Evolutionary conservation across 2,797 vertebrate genomes (phyloP).

Genomic region (Euthynnus affinis): DNA sequence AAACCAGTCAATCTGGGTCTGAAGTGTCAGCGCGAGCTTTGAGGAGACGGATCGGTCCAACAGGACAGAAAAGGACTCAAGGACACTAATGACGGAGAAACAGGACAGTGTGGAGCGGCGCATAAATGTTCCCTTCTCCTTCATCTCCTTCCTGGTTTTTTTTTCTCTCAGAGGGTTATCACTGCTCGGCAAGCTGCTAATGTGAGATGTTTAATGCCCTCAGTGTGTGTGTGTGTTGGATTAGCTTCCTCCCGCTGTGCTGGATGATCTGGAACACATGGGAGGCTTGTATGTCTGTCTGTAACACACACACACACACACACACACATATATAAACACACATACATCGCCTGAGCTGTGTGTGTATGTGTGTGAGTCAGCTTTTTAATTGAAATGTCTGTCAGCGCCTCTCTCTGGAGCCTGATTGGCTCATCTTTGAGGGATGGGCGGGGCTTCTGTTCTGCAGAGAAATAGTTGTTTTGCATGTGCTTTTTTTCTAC

Average conservation of each 20-base stretch:
- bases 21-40: background rate
- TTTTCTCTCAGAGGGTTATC: constrained; percentile 57
- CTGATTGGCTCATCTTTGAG: constrained; percentile 26
- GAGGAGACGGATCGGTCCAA: background rate
- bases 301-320: constrained; percentile 25
- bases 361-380: constrained; percentile 22
- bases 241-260: constrained; percentile 67
- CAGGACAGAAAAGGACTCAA: background rate
- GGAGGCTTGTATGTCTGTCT: constrained; percentile 54
- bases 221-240: constrained; percentile 57
- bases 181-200: constrained; percentile 56
- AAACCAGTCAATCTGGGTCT: no score
- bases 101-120: background rate
- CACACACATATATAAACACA: constrained; percentile 31
- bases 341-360: constrained; percentile 12
- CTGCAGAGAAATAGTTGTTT: background rate
- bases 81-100: constrained; percentile 27
- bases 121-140: constrained; percentile 18
- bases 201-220: constrained; percentile 66
- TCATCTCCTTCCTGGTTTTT: constrained; percentile 27
- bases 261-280: constrained; percentile 68
- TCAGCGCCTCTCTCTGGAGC: constrained; percentile 31
- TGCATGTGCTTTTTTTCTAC: background rate
- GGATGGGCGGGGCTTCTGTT: background rate
- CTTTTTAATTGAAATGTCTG: constrained; percentile 46